Evolutionary conservation across 1,140 invertebrate genomes (phyloP).

Genomic region (Lasioglossum albipes): DNA sequence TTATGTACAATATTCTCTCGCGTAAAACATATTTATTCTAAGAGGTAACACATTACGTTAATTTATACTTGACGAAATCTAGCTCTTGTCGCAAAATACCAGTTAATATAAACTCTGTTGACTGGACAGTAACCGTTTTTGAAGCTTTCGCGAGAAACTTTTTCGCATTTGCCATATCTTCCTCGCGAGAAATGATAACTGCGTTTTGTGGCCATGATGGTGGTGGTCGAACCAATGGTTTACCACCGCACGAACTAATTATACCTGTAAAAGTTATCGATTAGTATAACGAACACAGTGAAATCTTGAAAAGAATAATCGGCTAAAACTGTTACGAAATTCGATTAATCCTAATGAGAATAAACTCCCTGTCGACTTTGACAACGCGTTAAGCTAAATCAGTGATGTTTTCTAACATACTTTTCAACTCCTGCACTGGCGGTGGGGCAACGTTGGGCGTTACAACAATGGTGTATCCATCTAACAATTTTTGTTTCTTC

Average conservation of each 20-base stretch:
- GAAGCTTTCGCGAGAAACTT: conserved; percentile 71
- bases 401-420: conserved; percentile 60
- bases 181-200: conserved; percentile 72
- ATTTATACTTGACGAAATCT: conserved; percentile 63
- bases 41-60: conserved; percentile 19
- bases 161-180: conserved; percentile 71
- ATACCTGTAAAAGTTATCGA: conserved; percentile 72
- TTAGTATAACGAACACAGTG: conserved; percentile 1
- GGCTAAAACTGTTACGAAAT: too few relatives aligned
- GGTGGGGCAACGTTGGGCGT: conserved; percentile 76
- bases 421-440: conserved; percentile 78
- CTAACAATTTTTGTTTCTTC: conserved; percentile 68
- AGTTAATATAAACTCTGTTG: conserved; percentile 77
- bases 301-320: not conserved
- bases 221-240: conserved; percentile 66
- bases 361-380: too few relatives aligned
- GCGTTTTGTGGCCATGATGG: conserved; percentile 70
- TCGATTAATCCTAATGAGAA: too few relatives aligned
- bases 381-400: not conserved
- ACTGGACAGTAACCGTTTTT: conserved; percentile 71
- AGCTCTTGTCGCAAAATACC: conserved; percentile 78
- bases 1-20: not conserved
- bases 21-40: not conserved
- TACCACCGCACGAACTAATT: conserved; percentile 73
- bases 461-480: conserved; percentile 73